Evolutionary conservation across 2,797 vertebrate genomes (phyloP), one percentile per base, ranked within the genome.

Genomic region (Neomorphus geoffroyi): DNA sequence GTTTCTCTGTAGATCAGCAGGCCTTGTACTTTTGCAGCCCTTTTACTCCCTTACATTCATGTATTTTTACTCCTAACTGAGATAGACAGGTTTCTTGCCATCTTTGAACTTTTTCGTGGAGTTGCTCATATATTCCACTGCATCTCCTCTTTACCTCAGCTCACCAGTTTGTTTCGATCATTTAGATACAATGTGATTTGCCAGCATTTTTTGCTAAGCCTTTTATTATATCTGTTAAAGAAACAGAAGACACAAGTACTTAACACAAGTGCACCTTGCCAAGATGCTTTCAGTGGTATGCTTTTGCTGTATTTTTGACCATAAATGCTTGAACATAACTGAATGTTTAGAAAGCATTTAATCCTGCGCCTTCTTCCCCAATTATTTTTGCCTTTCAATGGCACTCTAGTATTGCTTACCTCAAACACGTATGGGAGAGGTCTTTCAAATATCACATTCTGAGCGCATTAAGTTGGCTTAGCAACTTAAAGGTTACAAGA

Each of bases 141-240:
- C 58, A 61, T 93, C 58, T 90, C 26, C 72, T 51, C 69, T 92
- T 74, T 53, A 50, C 69, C 62, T 89, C 75, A 32, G 69, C 57
- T 74, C 6, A 1, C 35, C 50, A 45, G 45, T 82, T 95, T 84
- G 58, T 65, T 88, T 92, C 88, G 73, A 93, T 92, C 62, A 81
- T 93, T 92, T 93, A 93, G 96, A 96, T 95, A 58, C 0, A 1
- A 26, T 83, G 61, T 80, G 54, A 61, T 80, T 95, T 91, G 82
- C 87, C 93, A 94, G 61, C 46, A 16, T 69, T 77, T 93, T 92
- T 72, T 92, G 48, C 75, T 86, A 57, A 77, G 80, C 53, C 60
- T 94, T 94, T 83, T 67, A 85, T 92, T 95, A 85, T 87, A 74
- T 80, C 95, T 89, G 56, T 92, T 92, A 65, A 83, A 92, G 87